phyloP scores from a whole-genome alignment of 2,888 invertebrate genomes.

The Synergus japonicus region DNA sequence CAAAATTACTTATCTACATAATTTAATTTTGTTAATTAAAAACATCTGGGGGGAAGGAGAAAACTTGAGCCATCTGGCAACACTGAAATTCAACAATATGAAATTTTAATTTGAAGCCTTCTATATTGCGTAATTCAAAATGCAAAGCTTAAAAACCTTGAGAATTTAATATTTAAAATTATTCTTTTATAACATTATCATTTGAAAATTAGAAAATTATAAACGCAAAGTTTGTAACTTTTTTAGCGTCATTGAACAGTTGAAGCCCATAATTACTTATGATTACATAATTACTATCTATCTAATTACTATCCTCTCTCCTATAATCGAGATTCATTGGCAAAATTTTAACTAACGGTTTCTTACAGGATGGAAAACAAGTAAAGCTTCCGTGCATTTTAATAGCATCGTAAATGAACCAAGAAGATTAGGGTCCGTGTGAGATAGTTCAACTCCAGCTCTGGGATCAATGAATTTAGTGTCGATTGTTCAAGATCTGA shows the following conservation, averaged over 20 bases:
- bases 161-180: too few relatives aligned
- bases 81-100: too few relatives aligned
- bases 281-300: neutral
- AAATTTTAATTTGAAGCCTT: too few relatives aligned
- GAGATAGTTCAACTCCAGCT: constrained; percentile 13
- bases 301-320: neutral
- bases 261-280: neutral
- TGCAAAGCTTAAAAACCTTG: too few relatives aligned
- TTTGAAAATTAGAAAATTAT: too few relatives aligned
- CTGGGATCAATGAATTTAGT: constrained; percentile 12
- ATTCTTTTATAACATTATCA: too few relatives aligned
- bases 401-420: constrained; percentile 34
- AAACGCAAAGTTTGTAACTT: too few relatives aligned
- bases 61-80: too few relatives aligned
- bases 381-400: constrained; percentile 39
- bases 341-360: constrained; percentile 32
- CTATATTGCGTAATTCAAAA: too few relatives aligned
- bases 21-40: too few relatives aligned
- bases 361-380: constrained; percentile 39
- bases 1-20: too few relatives aligned
- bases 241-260: neutral
- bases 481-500: constrained; percentile 28
- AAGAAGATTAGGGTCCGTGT: constrained; percentile 23
- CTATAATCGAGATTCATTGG: constrained; percentile 5
- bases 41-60: too few relatives aligned